Conservation (phyloP, 2,888 invertebrate species). For the Ariolimax columbianus region DNA sequence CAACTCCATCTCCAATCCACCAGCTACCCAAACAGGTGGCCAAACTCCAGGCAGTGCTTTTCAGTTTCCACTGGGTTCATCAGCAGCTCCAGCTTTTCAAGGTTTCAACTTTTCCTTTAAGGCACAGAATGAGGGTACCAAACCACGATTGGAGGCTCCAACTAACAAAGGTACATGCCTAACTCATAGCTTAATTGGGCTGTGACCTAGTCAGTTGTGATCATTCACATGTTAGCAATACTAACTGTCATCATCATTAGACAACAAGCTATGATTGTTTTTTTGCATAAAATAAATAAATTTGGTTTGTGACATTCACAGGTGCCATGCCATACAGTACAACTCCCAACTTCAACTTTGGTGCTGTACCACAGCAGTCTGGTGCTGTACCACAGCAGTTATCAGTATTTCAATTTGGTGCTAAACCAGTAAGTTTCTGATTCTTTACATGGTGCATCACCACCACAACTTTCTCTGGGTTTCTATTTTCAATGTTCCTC, state of each 20-base stretch:
- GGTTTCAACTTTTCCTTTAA: constrained; percentile 33
- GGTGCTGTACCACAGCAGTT: no score
- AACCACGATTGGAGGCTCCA: neutral
- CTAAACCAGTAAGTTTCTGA: constrained; percentile 42
- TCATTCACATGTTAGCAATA: neutral
- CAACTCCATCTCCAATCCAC: neutral
- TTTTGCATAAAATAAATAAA: neutral
- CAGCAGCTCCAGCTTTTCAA: constrained; percentile 8
- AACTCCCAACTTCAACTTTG: constrained; percentile 38
- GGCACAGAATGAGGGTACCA: constrained; percentile 17
- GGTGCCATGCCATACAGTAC: neutral
- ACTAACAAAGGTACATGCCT: neutral
- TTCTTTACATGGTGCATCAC: no score
- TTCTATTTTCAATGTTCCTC: no score
- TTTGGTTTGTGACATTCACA: neutral
- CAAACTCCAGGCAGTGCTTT: constrained; percentile 25
- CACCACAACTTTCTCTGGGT: no score
- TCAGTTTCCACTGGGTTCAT: neutral
- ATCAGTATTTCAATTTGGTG: constrained; percentile 41
- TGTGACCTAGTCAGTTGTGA: neutral
- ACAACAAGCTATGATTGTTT: neutral
- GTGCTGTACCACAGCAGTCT: neutral
- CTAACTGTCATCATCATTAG: neutral
- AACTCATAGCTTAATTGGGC: neutral
- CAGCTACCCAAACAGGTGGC: constrained; percentile 25